Percentiles rank a stretch among this genome's conserved stretches.
Conservation (phyloP, 2,888 invertebrate species). For the Sinhomidia bicolor region DNA sequence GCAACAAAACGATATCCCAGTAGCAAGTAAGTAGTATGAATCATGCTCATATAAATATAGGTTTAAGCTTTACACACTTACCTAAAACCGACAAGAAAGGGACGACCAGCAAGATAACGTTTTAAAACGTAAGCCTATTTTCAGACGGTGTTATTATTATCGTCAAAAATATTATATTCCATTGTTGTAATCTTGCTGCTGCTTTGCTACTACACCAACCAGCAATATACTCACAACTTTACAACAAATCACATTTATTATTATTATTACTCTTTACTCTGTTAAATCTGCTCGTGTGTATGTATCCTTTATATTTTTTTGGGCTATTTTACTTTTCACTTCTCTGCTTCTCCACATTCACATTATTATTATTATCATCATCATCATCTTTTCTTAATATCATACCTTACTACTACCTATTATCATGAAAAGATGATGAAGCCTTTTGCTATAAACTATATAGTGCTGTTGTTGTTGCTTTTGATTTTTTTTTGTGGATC, state of each 20-base stretch:
- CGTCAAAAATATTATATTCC: background rate
- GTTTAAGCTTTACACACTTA: background rate
- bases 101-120: constrained; percentile 2
- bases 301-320: background rate
- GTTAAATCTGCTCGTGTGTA: background rate
- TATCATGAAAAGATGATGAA: background rate
- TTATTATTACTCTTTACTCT: background rate
- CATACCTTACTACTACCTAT: too few relatives aligned
- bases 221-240: too few relatives aligned
- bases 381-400: background rate
- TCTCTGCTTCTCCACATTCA: background rate
- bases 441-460: background rate
- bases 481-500: too few relatives aligned
- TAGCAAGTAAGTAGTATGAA: background rate
- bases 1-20: background rate
- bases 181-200: too few relatives aligned
- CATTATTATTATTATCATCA: background rate
- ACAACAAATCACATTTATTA: background rate
- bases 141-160: background rate
- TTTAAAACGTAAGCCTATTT: background rate
- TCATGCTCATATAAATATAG: background rate
- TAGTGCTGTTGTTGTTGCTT: background rate
- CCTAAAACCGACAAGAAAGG: background rate
- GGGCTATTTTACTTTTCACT: constrained; percentile 14
- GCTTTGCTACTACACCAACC: too few relatives aligned